phyloP scores from a whole-genome alignment of 2,113 vertebrate genomes.

The Echinops telfairi region DNA sequence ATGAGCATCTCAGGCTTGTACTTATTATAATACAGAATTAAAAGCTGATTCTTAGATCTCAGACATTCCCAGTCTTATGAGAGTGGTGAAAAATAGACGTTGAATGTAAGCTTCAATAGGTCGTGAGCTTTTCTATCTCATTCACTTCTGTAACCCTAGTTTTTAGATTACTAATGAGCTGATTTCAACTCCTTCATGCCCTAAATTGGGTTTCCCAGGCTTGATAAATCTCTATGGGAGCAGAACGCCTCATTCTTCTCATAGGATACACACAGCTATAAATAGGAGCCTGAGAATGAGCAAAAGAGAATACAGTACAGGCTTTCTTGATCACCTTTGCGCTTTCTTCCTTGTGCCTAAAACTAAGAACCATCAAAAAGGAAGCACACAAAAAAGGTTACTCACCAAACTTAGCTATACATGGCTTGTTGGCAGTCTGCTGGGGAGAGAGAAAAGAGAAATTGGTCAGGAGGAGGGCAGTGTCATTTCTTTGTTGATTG shows the following conservation, averaged over 20 bases:
- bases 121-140: not conserved
- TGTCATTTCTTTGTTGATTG: not conserved
- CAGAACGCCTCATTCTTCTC: no score
- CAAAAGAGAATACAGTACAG: not conserved
- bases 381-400: not conserved
- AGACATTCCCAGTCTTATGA: not conserved
- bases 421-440: constrained; percentile 22
- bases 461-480: not conserved
- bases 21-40: constrained; percentile 1
- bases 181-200: no score
- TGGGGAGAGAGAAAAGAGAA: constrained; percentile 42
- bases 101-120: not conserved
- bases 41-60: not conserved
- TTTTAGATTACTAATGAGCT: not conserved
- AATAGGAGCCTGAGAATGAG: not conserved
- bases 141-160: not conserved
- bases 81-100: not conserved
- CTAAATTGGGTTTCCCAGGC: no score
- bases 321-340: not conserved
- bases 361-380: constrained; percentile 28
- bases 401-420: constrained; percentile 78
- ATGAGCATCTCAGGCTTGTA: not conserved
- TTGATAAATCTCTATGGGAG: no score
- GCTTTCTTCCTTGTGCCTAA: constrained; percentile 30
- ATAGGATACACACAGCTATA: not conserved